Evolutionary conservation across 2,888 invertebrate genomes (phyloP).

Genomic region (Pseudococcus longispinus): DNA sequence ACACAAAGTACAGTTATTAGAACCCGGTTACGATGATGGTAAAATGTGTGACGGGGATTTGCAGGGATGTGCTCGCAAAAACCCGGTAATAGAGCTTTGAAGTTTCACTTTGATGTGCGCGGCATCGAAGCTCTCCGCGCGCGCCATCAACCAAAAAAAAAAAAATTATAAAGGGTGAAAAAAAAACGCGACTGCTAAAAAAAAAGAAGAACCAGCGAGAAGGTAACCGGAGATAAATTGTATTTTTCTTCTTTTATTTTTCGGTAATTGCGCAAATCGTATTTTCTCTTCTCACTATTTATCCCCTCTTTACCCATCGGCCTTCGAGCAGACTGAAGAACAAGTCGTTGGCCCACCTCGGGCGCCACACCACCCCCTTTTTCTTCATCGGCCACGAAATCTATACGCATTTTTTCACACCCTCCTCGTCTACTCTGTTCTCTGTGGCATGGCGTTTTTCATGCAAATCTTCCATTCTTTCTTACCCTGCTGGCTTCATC

Average conservation of each 20-base stretch:
- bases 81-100: constrained; percentile 55
- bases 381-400: neutral
- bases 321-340: neutral
- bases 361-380: neutral
- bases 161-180: constrained; percentile 46
- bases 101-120: constrained; percentile 49
- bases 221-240: constrained; percentile 32
- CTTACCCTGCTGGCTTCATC: neutral
- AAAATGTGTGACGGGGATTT: constrained; percentile 50
- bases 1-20: constrained; percentile 54
- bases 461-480: neutral
- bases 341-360: neutral
- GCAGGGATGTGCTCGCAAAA: constrained; percentile 39
- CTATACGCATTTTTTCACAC: neutral
- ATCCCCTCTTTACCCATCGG: neutral
- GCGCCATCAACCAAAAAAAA: constrained; percentile 20
- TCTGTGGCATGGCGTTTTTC: neutral
- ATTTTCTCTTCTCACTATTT: neutral
- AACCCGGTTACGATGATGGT: constrained; percentile 51
- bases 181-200: constrained; percentile 39
- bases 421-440: neutral
- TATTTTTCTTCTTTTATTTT: constrained; percentile 41
- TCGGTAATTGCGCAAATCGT: constrained; percentile 47
- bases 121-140: neutral
- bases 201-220: neutral